Evolutionary conservation across 2,797 vertebrate genomes (phyloP).

Genomic region (Parauchenoglanis punctatus): DNA sequence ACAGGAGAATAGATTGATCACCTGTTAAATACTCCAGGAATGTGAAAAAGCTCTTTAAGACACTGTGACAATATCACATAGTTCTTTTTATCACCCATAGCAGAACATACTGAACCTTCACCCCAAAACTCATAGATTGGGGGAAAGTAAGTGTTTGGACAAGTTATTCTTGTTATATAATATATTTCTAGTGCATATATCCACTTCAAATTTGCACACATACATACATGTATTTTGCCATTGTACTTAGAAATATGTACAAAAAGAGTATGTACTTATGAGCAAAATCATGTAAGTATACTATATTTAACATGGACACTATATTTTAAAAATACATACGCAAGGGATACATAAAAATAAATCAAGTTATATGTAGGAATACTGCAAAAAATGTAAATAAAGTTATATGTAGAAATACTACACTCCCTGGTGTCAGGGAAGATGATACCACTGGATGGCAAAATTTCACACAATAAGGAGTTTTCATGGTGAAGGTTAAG

Average conservation of each 20-base stretch:
- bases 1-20: slow-evolving; percentile 1
- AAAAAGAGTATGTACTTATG: neutral
- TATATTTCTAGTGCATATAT: too few relatives aligned
- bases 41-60: slow-evolving; percentile 15
- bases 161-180: too few relatives aligned
- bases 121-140: neutral
- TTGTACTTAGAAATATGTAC: neutral
- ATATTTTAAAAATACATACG: too few relatives aligned
- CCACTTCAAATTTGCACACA: neutral
- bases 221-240: neutral
- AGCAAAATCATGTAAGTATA: neutral
- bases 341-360: too few relatives aligned
- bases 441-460: neutral
- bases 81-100: neutral
- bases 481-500: neutral
- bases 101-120: neutral
- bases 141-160: too few relatives aligned
- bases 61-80: neutral
- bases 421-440: neutral
- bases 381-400: neutral
- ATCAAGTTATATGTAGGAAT: neutral
- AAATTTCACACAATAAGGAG: neutral
- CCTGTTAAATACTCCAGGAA: slow-evolving; percentile 24
- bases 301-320: neutral
- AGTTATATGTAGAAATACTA: too few relatives aligned